Evolutionary conservation across 2,113 vertebrate genomes (phyloP), one percentile per base, ranked within the genome.

Genomic region (Daubentonia madagascariensis): DNA sequence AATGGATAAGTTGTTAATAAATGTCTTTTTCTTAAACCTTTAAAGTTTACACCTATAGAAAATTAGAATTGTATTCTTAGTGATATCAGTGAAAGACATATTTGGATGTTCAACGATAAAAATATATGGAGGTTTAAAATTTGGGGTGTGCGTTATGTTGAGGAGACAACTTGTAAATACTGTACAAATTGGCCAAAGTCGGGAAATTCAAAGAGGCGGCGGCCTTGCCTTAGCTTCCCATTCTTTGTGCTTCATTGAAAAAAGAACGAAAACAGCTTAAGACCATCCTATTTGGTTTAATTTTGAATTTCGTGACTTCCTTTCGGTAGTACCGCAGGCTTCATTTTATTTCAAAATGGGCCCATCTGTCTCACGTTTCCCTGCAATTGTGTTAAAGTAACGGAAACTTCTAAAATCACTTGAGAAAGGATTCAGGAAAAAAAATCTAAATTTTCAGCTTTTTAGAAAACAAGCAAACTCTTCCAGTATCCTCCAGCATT

Each of bases 301-400:
- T 95, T 92, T 96, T 95, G 85, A 84, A 91, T 95, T 96, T 94
- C 37, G 48, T 94, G 85, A 92, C 93, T 97, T 97, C 63, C 83
- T 75, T 97, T 97, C 54, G 90, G n/a, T 79, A 96, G 91, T 80
- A 72, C 40, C 45, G 87, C 52, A 81, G 94, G 85, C 72, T 97
- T 94, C 50, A 73, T 96, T 97, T 96, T 96, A 84, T 97, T 97
- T 98, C 81, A 88, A 43, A 94, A 68, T 92, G 88, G 48, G 12
- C 48, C 94, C 90, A 65, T 95, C 90, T 95, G 78, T 96, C 75
- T 72, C 63, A 97, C 88, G 92, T 94, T 96, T 79, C 70, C 50
- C 28, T 94, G 28, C 50, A 75, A 5, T 89, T 93, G 67, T 94
- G 17, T 67, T 63, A 76, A 89, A 90, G 57, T 81, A 79, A 72